Base-by-base conservation (phyloP, 2,888 invertebrate genomes). In the Gasteruption jaculator region DNA sequence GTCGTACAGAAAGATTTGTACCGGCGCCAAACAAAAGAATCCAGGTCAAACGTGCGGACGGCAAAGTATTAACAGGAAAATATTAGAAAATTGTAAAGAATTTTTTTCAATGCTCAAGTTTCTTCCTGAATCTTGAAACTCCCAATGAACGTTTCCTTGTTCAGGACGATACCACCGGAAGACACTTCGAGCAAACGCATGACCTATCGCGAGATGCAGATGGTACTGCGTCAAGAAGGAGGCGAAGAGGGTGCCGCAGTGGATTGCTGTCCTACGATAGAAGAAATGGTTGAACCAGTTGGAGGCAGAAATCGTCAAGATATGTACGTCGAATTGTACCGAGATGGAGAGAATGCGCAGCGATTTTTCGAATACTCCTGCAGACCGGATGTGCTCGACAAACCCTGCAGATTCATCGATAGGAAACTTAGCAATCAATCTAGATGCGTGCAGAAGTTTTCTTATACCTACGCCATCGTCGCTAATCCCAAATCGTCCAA, bases 401-500 rank as follows among this genome's bases (percentile, higher is more conserved):
- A 77, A 57, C 86, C 86, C 3, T 91, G 91, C 65, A 75, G 78
- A 45, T 86, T 85, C 72, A 76, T 89, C 59, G 84, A 85, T 70
- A 77, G 78, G n/a, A 76, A 80, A 45, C 74, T 84, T 36, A 78
- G 77, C 68, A 78, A 78, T 58, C 79, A 80, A 49, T 86, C 88
- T n/a, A 75, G 77, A 58, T 91, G 91, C 73, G 83, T 86, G 32
- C 91, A 91, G 68, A 83, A 84, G 68, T 87, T 84, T 70, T 85
- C 87, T 32, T 90, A 84, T 66, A 83, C 86, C 3, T 91, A 91
- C 73, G 91, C 91, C 40, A 75, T 91, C 53, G 85, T 90, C 42
- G 78, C 84, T 55, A 82, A 83, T 61, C 74, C 73, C 48, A 74
- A 35, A 46, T n/a, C 73, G 36, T 56, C 67, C 16, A 62, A 75